These are phyloP conservation scores for Lerista edwardsae DNA, from an alignment of 2,797 vertebrate genomes.

Conservation along the genomic window DNA sequence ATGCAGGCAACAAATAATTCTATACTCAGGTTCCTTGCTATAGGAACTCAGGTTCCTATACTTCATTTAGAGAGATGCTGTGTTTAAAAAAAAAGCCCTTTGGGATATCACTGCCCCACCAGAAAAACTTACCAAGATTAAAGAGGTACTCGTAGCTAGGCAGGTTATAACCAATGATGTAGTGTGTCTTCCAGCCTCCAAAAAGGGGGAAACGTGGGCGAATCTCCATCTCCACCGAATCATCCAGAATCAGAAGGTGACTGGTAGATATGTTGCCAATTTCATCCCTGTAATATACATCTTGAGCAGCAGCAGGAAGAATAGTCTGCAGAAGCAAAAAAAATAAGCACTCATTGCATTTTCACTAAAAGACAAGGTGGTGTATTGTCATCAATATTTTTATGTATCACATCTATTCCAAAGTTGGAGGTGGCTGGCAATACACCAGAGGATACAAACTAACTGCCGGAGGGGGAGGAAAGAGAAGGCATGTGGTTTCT, in stretches of 20 bases:
- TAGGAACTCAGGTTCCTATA: too few relatives aligned
- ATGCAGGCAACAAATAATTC: neutral
- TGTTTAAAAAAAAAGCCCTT: neutral
- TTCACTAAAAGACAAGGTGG: neutral
- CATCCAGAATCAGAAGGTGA: slow-evolving; percentile 93
- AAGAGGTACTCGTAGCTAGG: slow-evolving; percentile 99
- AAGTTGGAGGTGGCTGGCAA: too few relatives aligned
- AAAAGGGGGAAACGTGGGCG: slow-evolving; percentile 96
- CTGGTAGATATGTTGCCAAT: slow-evolving; percentile 99
- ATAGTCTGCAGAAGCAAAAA: slow-evolving; percentile 86
- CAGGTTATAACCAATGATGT: slow-evolving; percentile 96
- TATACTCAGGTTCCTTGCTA: neutral
- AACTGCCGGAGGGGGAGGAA: too few relatives aligned
- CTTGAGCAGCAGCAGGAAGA: slow-evolving; percentile 96
- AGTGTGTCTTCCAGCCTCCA: slow-evolving; percentile 99
- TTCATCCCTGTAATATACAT: slow-evolving; percentile 97
- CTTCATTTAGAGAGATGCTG: neutral
- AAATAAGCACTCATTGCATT: neutral
- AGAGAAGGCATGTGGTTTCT: too few relatives aligned
- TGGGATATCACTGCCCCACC: neutral
- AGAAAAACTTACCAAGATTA: slow-evolving; percentile 85
- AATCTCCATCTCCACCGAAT: slow-evolving; percentile 98
- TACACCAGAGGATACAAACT: too few relatives aligned
- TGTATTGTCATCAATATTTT: neutral
- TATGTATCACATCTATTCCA: too few relatives aligned